Evolutionary conservation across 2,113 vertebrate species (phyloP).

Genomic region (Nannobrachium achirus): DNA sequence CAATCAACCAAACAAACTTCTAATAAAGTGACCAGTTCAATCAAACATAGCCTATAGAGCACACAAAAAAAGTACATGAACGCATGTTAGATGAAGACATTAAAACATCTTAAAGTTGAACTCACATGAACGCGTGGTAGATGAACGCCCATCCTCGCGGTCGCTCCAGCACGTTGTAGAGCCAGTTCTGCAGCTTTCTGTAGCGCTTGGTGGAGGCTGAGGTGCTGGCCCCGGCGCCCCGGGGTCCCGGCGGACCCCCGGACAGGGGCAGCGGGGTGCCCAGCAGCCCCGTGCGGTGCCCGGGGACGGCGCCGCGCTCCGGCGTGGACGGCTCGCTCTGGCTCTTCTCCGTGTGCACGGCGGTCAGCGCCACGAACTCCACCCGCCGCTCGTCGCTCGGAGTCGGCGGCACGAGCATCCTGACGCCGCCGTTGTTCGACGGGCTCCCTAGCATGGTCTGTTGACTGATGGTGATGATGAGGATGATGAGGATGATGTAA

Average conservation of each 20-base stretch:
- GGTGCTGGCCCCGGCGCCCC: slow-evolving; percentile 76
- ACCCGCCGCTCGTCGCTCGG: slow-evolving; percentile 80
- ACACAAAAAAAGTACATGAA: no score
- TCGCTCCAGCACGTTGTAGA: slow-evolving; percentile 93
- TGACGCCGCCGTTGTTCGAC: slow-evolving; percentile 84
- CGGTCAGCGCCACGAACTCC: slow-evolving; percentile 89
- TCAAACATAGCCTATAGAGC: no score
- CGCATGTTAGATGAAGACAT: no score
- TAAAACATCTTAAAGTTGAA: no score
- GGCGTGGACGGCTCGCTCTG: slow-evolving; percentile 83
- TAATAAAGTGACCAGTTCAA: no score
- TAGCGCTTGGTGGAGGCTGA: slow-evolving; percentile 84
- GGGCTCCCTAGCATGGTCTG: slow-evolving; percentile 76
- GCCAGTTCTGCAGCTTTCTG: slow-evolving; percentile 88
- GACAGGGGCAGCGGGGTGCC: slow-evolving; percentile 87
- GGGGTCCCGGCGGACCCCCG: no score
- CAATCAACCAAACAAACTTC: no score
- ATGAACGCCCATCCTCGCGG: slow-evolving; percentile 92
- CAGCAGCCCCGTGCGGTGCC: slow-evolving; percentile 83
- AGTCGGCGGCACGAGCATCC: slow-evolving; percentile 78
- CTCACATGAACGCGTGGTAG: slow-evolving; percentile 95
- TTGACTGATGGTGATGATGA: no score
- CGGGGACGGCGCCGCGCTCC: slow-evolving; percentile 81
- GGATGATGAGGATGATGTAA: slow-evolving; percentile 15
- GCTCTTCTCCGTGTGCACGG: slow-evolving; percentile 85